Percentiles rank a stretch among this genome's conserved stretches.
These are phyloP conservation scores for Parazoanthus atlanticus DNA, from an alignment of 92 coral and sea anemone species.

Conservation along the genomic window DNA sequence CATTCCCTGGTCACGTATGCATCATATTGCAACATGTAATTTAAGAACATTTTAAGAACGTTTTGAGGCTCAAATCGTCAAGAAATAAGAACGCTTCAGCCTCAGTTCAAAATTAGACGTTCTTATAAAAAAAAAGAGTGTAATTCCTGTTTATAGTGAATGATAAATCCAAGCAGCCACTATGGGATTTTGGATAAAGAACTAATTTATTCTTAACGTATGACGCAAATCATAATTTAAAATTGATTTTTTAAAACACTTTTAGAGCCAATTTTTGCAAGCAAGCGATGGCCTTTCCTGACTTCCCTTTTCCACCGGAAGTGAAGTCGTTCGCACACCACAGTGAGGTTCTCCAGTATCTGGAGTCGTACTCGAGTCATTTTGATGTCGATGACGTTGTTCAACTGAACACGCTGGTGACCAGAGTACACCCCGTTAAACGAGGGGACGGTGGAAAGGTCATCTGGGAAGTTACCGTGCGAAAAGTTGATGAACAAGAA, in stretches of 20 bases:
- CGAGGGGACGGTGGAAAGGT: constrained; percentile 29
- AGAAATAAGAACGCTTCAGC: too few species aligned
- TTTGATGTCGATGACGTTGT: constrained; percentile 64
- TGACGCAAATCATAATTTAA: too few species aligned
- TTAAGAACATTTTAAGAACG: too few species aligned
- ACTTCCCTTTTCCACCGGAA: constrained; percentile 75
- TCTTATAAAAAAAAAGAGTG: too few species aligned
- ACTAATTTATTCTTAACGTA: background rate
- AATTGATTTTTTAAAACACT: background rate
- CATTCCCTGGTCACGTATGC: too few species aligned
- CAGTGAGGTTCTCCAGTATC: constrained; percentile 61
- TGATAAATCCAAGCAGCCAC: too few species aligned
- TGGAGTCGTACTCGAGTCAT: constrained; percentile 72
- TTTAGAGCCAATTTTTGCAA: constrained; percentile 84
- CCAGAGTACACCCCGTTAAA: constrained; percentile 61
- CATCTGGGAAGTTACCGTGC: constrained; percentile 80
- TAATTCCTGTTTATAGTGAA: too few species aligned
- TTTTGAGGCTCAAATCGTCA: too few species aligned
- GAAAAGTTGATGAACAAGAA: constrained; percentile 43
- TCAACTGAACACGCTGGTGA: constrained; percentile 64
- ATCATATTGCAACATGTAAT: too few species aligned
- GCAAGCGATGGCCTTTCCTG: constrained; percentile 87
- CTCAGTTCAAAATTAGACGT: too few species aligned
- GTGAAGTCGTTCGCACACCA: constrained; percentile 57
- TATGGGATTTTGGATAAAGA: too few species aligned